Evolutionary conservation across 2,113 vertebrate genomes (phyloP).

Genomic region (Lepidothrix coronata): DNA sequence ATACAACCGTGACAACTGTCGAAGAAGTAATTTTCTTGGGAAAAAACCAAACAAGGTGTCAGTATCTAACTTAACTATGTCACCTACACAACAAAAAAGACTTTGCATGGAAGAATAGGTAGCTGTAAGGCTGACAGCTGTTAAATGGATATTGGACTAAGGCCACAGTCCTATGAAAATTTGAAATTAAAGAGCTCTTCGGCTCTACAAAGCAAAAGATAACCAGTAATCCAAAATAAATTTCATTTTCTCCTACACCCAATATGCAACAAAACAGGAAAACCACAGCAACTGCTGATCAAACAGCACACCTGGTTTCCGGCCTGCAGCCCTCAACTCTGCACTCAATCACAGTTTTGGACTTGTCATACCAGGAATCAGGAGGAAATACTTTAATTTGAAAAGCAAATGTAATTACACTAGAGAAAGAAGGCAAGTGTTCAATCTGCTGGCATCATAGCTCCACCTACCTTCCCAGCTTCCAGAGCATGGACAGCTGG

Average conservation of each 20-base stretch:
- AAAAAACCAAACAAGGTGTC: not conserved
- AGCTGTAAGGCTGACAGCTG: not conserved
- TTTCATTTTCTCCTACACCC: not conserved
- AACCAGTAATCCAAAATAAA: not conserved
- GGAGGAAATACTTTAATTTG: conserved; percentile 33
- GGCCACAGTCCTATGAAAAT: not conserved
- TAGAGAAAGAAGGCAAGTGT: not conserved
- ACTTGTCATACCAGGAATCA: not conserved
- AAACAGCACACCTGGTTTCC: not conserved
- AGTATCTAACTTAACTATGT: not conserved
- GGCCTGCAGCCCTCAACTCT: not conserved
- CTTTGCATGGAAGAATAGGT: not conserved
- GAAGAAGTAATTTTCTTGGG: not conserved
- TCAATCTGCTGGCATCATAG: not conserved
- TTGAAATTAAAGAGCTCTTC: not conserved
- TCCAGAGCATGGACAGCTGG: not conserved
- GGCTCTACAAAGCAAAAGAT: not conserved
- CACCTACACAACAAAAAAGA: not conserved
- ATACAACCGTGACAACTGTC: not conserved
- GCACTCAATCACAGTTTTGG: not conserved
- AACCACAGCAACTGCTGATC: not conserved
- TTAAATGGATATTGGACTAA: not conserved
- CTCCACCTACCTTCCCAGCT: not conserved
- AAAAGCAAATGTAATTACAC: conserved; percentile 26
- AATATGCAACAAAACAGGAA: not conserved